These are phyloP conservation scores for Myotis findleyi DNA, from an alignment of 2,797 vertebrate genomes.

Conservation along the genomic window DNA sequence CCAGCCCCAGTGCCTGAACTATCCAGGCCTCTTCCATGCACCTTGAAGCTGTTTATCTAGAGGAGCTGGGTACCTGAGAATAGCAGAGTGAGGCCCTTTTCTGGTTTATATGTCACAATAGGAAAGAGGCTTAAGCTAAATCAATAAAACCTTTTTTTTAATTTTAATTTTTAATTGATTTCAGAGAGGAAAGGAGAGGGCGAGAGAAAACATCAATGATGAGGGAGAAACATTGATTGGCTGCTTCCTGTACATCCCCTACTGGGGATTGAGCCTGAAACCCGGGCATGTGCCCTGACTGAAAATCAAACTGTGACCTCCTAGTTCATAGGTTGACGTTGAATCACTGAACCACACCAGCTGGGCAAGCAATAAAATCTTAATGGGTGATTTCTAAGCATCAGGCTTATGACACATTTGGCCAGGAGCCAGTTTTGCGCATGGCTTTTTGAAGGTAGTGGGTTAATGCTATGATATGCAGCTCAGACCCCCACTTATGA, in stretches of 20 bases:
- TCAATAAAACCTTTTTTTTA: background rate
- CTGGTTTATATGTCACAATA: background rate
- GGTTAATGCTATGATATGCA: background rate
- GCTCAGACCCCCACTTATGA: background rate
- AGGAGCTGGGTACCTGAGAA: background rate
- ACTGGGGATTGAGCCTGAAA: no score
- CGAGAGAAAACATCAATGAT: no score
- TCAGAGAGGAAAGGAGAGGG: no score
- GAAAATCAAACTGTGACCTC: no score
- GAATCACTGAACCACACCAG: no score
- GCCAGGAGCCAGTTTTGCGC: background rate
- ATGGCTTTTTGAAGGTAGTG: slow-evolving; percentile 21
- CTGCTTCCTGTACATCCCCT: no score
- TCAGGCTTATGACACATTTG: background rate
- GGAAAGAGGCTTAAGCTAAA: background rate
- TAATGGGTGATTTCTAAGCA: background rate
- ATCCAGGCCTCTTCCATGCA: background rate
- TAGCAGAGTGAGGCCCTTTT: background rate
- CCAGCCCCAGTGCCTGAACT: background rate
- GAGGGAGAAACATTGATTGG: no score
- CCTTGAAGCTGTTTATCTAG: background rate
- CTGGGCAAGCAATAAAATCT: background rate
- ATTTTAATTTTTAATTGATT: no score
- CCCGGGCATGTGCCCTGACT: no score
- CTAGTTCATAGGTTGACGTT: no score